A percentile compares a stretch with the other conserved stretches of the same genome.
These are phyloP conservation scores for Cyanocitta stelleri DNA, from an alignment of 2,113 vertebrate species.

Conservation along the genomic window DNA sequence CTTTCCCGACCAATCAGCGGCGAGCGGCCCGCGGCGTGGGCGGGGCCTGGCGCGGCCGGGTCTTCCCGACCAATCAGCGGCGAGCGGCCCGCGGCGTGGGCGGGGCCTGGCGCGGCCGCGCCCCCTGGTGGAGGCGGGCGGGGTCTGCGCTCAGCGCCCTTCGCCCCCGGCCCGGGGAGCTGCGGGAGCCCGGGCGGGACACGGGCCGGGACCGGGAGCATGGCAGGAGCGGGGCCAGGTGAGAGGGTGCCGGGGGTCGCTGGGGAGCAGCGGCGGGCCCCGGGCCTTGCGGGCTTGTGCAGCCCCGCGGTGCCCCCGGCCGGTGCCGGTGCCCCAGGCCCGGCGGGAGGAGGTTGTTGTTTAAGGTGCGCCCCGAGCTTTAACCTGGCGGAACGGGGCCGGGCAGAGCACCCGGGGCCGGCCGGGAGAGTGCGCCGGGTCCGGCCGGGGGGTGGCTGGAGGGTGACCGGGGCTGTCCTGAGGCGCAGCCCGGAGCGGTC, in stretches of 20 bases:
- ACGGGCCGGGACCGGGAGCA: rapidly evolving
- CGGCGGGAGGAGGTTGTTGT: too few species aligned
- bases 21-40: background rate
- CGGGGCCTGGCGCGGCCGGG: background rate
- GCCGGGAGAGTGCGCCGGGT: background rate
- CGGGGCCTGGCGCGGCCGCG: background rate
- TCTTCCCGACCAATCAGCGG: background rate
- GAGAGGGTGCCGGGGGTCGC: background rate
- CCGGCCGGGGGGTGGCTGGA: background rate
- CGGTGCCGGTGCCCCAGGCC: background rate
- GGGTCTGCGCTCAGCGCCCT: background rate
- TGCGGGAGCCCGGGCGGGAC: background rate
- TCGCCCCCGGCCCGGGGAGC: background rate
- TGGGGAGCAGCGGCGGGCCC: background rate
- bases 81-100: background rate
- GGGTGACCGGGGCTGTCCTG: background rate
- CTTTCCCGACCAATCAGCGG: background rate
- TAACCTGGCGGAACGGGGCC: rapidly evolving
- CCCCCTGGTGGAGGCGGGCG: background rate
- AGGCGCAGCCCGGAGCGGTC: background rate
- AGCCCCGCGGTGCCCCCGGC: background rate
- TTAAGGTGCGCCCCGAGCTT: background rate
- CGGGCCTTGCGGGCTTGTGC: background rate
- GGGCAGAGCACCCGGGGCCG: background rate
- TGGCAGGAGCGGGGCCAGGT: background rate